Base-by-base conservation (phyloP, 1,140 invertebrate species). In the Scaptomyza pallida region DNA sequence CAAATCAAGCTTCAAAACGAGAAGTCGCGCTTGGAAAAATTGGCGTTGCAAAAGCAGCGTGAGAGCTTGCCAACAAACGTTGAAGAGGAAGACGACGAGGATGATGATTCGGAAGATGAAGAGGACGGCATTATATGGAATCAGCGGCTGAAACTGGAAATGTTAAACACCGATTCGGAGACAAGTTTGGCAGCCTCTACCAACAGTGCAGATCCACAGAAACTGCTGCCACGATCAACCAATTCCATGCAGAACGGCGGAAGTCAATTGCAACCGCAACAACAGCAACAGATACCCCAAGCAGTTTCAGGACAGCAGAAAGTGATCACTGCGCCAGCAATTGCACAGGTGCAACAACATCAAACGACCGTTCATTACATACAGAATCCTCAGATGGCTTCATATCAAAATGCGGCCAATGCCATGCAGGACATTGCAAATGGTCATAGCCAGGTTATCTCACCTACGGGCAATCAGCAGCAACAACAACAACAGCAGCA, bases 31-130 rank as follows among this genome's bases (percentile, higher is more conserved):
- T 74, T 92, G 45, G 92, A 93, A 56, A 92, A 93, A 67, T 65
- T 92, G 12, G 75, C 92, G 3, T 61, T 94, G 78, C 86, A 93
- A 67, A 93, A 93, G 73, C 93, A 93, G 74, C 93, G 94, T 59
- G 93, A 94, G 79, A 92, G 94, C 93, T 71, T 93, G 93, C 78
- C 90, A 91, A 72, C 92, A 89, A 86, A 89, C 51, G 80, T 80
- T 3, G 89, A 89, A 13, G 86, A 91, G 37, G 89, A 91, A 43
- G 89, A 90, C 48, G 89, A 90, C 13, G 89, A 91, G 33, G 86
- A 90, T 15, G 89, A 91, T 45, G 89, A 90, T 15, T 88, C 82
- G 1, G 89, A 91, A 19, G 89, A 89, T 26, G 89, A 91, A 12
- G 86, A 89, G 52, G 89, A 91, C 48, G 77, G 78, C 9, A 73